Conservation (phyloP, 2,888 invertebrate genomes). For the Lamellibrachia columna region DNA sequence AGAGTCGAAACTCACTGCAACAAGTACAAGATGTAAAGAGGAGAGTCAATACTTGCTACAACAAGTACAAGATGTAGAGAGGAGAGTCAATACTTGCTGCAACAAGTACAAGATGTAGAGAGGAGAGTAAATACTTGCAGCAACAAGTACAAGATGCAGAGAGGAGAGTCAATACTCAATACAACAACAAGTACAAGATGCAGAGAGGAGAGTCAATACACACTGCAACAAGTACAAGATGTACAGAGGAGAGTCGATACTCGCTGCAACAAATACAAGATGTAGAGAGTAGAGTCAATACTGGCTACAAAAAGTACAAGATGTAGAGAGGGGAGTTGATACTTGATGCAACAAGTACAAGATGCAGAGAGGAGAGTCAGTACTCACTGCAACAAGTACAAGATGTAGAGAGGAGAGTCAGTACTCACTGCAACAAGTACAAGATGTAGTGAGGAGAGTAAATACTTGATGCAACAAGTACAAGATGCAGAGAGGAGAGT, state of each 20-base stretch:
- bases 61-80: conserved; percentile 75
- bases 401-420: no score
- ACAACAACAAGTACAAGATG: conserved; percentile 45
- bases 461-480: neutral
- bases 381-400: neutral
- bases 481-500: conserved; percentile 79
- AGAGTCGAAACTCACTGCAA: neutral
- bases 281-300: no score
- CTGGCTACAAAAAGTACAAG: no score
- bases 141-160: conserved; percentile 74
- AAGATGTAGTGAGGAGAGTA: neutral
- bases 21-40: neutral
- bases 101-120: conserved; percentile 28
- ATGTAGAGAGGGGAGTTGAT: conserved; percentile 40
- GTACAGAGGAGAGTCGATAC: neutral
- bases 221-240: neutral
- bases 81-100: conserved; percentile 69
- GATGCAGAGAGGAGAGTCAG: neutral
- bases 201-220: neutral
- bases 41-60: neutral
- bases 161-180: conserved; percentile 70
- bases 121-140: no score
- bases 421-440: neutral
- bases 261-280: neutral
- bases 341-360: conserved; percentile 54